Evolutionary conservation across 2,888 invertebrate species (phyloP).

Genomic region (Phalangium opilio): DNA sequence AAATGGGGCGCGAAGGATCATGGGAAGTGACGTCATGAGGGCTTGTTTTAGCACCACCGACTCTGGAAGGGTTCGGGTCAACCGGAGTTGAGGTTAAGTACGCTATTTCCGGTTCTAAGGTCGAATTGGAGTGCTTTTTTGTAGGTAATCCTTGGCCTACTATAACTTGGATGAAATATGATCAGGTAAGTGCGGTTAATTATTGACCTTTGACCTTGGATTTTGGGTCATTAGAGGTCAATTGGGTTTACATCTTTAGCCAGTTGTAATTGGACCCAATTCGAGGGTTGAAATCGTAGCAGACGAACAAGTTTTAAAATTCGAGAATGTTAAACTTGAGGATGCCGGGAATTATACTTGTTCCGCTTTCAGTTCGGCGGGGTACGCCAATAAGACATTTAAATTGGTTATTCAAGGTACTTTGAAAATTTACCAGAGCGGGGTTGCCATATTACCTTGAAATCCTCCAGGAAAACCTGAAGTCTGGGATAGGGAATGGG

Average conservation of each 20-base stretch:
- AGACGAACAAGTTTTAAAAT: constrained; percentile 24
- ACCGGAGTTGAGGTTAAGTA: too few species aligned
- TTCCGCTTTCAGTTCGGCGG: constrained; percentile 40
- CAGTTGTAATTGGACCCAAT: too few species aligned
- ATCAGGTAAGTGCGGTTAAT: constrained; percentile 14
- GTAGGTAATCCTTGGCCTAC: constrained; percentile 23
- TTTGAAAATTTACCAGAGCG: constrained; percentile 21
- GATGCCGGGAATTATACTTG: constrained; percentile 46
- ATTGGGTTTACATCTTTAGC: too few species aligned
- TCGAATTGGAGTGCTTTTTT: constrained; percentile 4
- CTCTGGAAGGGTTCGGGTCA: too few species aligned
- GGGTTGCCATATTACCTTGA: too few species aligned
- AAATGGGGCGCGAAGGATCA: too few species aligned
- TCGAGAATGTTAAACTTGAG: constrained; percentile 38
- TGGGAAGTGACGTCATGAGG: too few species aligned
- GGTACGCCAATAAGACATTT: constrained; percentile 29
- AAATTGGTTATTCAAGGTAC: constrained; percentile 24
- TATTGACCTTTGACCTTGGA: background rate
- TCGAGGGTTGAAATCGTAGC: constrained; percentile 12
- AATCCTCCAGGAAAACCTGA: too few species aligned
- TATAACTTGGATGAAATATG: constrained; percentile 26
- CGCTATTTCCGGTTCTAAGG: too few species aligned
- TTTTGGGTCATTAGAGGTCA: too few species aligned
- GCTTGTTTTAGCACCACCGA: too few species aligned
- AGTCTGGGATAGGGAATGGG: too few species aligned